Evolutionary conservation across 1,140 invertebrate species (phyloP).

Genomic region (Protaetia brevitarsis): DNA sequence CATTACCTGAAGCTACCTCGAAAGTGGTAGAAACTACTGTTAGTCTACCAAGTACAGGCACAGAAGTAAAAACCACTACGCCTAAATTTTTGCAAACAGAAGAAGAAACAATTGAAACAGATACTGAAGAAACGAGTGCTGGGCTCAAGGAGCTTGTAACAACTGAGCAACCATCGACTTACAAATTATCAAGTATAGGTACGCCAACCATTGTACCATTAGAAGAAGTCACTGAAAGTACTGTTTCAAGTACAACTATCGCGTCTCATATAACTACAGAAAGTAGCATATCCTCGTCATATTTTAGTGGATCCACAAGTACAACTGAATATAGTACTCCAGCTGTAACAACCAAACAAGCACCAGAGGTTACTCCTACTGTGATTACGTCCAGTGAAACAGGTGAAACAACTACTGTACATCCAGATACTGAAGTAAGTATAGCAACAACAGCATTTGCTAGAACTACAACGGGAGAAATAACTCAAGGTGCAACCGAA

Average conservation of each 20-base stretch:
- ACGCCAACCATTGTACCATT: background rate
- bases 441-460: conserved; percentile 17
- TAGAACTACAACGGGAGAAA: conserved; percentile 17
- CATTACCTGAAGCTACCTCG: background rate
- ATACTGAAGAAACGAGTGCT: background rate
- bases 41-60: conserved; percentile 14
- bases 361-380: no score
- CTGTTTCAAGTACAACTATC: no score
- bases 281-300: no score
- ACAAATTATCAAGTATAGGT: background rate
- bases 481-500: no score
- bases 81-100: no score
- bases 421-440: background rate
- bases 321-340: no score
- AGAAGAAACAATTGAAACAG: conserved; percentile 23
- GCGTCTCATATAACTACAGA: no score
- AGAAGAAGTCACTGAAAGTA: background rate
- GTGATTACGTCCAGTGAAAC: no score
- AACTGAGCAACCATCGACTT: background rate
- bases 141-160: no score
- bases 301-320: no score
- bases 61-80: conserved; percentile 24
- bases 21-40: background rate
- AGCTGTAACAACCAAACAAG: no score
- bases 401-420: background rate